Evolutionary conservation across 2,888 invertebrate genomes (phyloP).

Genomic region (Phortica magna): DNA sequence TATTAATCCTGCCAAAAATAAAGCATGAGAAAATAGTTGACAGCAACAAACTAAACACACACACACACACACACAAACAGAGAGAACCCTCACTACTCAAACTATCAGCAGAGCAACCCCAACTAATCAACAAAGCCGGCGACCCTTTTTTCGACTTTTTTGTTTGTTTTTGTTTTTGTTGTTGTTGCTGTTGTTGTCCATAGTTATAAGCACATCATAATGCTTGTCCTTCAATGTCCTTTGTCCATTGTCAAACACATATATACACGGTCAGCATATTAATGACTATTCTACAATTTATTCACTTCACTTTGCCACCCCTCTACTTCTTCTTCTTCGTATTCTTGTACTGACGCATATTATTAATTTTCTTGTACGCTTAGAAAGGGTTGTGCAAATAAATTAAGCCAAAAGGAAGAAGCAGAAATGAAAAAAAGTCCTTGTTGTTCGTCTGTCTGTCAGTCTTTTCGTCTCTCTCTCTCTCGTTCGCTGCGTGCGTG

Average conservation of each 20-base stretch:
- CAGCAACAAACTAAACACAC: neutral
- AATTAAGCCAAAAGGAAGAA: neutral
- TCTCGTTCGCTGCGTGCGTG: constrained; percentile 36
- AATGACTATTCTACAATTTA: constrained; percentile 52
- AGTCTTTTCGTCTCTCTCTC: too few species aligned
- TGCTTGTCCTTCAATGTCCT: constrained; percentile 37
- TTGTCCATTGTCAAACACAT: constrained; percentile 67
- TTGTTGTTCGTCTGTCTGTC: neutral
- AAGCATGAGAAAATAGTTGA: constrained; percentile 23
- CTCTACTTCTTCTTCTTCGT: constrained; percentile 48
- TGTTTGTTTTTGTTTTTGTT: neutral
- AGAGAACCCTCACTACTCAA: neutral
- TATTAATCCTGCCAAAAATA: neutral
- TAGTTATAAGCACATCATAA: constrained; percentile 70
- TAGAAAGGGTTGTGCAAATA: constrained; percentile 49
- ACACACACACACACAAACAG: neutral
- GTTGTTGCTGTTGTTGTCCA: neutral
- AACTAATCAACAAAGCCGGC: constrained; percentile 11
- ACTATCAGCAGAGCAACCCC: neutral
- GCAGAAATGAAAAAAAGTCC: neutral
- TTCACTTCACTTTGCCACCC: neutral
- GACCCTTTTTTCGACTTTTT: neutral
- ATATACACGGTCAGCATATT: constrained; percentile 70
- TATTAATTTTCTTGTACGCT: constrained; percentile 71
- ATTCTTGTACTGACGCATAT: constrained; percentile 47